These are phyloP conservation scores for Heterocephalus glaber DNA, from an alignment of 2,113 vertebrate species.

Conservation along the genomic window DNA sequence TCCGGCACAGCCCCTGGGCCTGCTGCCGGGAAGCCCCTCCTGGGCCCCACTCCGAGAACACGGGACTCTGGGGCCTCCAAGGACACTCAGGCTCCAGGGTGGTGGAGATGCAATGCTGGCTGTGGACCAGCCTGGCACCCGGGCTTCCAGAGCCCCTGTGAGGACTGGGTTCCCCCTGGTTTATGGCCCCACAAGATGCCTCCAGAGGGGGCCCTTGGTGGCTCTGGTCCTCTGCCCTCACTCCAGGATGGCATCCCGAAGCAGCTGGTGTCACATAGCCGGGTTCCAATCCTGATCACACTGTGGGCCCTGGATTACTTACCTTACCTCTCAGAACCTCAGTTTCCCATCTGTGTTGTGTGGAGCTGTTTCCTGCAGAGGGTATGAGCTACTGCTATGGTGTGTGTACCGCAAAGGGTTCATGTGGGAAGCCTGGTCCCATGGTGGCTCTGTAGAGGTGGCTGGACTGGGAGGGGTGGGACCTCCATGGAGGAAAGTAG, in stretches of 20 bases:
- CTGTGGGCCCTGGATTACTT: neutral
- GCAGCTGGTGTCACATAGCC: neutral
- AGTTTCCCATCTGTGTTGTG: neutral
- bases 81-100: neutral
- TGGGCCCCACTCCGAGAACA: conserved; percentile 23
- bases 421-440: neutral
- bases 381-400: neutral
- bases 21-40: conserved; percentile 21
- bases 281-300: neutral
- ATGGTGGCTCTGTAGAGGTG: neutral
- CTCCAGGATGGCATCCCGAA: neutral
- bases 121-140: neutral
- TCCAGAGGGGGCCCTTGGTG: neutral
- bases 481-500: neutral
- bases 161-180: neutral
- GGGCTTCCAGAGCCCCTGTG: neutral
- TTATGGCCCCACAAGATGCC: neutral
- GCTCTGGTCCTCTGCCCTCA: neutral
- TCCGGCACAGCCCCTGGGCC: neutral
- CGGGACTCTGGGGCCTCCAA: neutral
- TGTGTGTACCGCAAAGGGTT: neutral
- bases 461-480: neutral
- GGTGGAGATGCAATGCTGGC: neutral
- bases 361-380: neutral
- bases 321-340: neutral